Conservation (phyloP, 1,140 invertebrate species). For the Drosophila pseudoananassae region DNA sequence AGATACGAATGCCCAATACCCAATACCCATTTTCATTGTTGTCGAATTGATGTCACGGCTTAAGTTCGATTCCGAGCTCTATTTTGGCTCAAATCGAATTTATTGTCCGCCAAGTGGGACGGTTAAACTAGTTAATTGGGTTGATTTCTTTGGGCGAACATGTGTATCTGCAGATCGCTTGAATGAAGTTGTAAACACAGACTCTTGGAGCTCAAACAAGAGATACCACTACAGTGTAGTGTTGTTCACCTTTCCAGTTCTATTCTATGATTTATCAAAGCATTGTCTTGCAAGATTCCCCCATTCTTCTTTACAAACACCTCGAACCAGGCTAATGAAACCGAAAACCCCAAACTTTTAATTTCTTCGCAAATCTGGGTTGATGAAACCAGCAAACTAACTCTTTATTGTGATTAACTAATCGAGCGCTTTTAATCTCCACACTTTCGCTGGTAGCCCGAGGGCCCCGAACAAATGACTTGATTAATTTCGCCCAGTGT, state of each 20-base stretch:
- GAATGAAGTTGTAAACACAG: slow-evolving; percentile 1
- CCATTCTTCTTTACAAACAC: slow-evolving; percentile 3
- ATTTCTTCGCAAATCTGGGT: slow-evolving; percentile 51
- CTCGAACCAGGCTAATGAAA: slow-evolving; percentile 56
- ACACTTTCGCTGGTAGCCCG: slow-evolving; percentile 52
- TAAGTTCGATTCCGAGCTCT: slow-evolving; percentile 18
- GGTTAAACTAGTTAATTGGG: slow-evolving; percentile 48
- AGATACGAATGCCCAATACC: slow-evolving; percentile 47
- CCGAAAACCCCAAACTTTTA: slow-evolving; percentile 54
- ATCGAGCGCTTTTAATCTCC: slow-evolving; percentile 53
- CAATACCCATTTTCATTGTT: slow-evolving; percentile 53
- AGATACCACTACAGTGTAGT: background rate
- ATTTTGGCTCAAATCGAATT: slow-evolving; percentile 36
- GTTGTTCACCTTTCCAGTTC: slow-evolving; percentile 7
- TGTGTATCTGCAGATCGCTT: slow-evolving; percentile 9
- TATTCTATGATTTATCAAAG: background rate
- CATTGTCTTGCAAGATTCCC: background rate
- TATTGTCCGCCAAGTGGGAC: slow-evolving; percentile 40
- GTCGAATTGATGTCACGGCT: slow-evolving; percentile 61
- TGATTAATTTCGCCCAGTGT: slow-evolving; percentile 70
- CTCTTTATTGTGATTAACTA: slow-evolving; percentile 51
- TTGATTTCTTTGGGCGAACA: slow-evolving; percentile 46
- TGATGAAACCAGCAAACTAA: slow-evolving; percentile 29
- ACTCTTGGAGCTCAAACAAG: no score
- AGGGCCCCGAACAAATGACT: slow-evolving; percentile 49